Evolutionary conservation across 53 echinoderm and acorn worm genomes (phyloP).

Genomic region (Henricia sp.): DNA sequence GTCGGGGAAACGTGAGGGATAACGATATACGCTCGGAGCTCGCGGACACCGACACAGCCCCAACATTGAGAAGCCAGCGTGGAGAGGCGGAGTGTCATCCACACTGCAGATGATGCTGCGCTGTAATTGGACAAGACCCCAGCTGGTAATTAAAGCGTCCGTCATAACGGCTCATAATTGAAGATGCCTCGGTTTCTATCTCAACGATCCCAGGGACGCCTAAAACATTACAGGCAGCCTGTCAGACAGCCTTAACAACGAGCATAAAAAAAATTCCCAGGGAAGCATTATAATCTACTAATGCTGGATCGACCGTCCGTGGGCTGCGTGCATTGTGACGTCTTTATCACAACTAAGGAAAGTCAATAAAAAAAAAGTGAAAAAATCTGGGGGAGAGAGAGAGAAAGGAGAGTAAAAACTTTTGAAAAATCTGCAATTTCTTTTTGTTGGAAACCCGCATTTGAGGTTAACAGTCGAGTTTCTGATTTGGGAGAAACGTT

Average conservation of each 20-base stretch:
- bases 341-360: background rate
- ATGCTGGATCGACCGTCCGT: conserved; percentile 8
- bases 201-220: conserved; percentile 14
- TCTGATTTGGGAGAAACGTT: background rate
- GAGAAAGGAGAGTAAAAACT: background rate
- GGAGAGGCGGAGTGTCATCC: conserved; percentile 12
- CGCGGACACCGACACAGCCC: background rate
- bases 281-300: conserved; percentile 12
- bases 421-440: background rate
- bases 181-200: conserved; percentile 50
- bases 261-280: conserved; percentile 21
- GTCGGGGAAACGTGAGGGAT: background rate
- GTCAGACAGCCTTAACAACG: background rate
- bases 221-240: conserved; percentile 11
- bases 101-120: background rate
- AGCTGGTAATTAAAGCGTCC: conserved; percentile 39
- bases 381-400: conserved; percentile 5
- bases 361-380: background rate
- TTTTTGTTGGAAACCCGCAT: no score
- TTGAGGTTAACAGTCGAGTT: background rate
- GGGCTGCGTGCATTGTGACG: background rate
- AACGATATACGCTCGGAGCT: background rate
- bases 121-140: conserved; percentile 53
- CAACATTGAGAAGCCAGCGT: background rate
- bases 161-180: conserved; percentile 50